Conservation (phyloP, 35 echinoderm and acorn worm species). For the Apostichopus californicus region DNA sequence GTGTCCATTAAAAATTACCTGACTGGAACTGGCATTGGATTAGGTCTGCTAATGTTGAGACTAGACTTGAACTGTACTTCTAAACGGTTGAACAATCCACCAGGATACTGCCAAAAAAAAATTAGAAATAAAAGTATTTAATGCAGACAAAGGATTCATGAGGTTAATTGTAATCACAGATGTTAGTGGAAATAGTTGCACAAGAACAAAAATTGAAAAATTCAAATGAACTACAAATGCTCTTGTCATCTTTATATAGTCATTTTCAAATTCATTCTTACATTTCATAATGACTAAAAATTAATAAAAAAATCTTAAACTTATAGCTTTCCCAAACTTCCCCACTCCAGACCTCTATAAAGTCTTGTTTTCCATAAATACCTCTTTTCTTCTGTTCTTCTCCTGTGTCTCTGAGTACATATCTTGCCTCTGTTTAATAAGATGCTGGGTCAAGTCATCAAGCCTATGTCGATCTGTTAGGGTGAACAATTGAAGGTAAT, state of each 20-base stretch:
- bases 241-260: too few relatives aligned
- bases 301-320: too few relatives aligned
- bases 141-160: too few relatives aligned
- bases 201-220: too few relatives aligned
- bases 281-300: too few relatives aligned
- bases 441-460: slow-evolving; percentile 56
- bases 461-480: slow-evolving; percentile 66
- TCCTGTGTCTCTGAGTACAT: slow-evolving; percentile 47
- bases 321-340: too few relatives aligned
- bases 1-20: slow-evolving; percentile 4
- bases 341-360: background rate
- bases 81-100: slow-evolving; percentile 87
- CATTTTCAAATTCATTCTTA: too few relatives aligned
- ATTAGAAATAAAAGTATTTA: background rate
- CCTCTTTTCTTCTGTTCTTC: slow-evolving; percentile 72
- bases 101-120: slow-evolving; percentile 80
- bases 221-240: too few relatives aligned
- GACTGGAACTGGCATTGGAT: slow-evolving; percentile 23
- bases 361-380: background rate
- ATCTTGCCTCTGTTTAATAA: slow-evolving; percentile 64
- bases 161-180: too few relatives aligned
- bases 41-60: slow-evolving; percentile 69
- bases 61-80: slow-evolving; percentile 83
- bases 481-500: background rate
- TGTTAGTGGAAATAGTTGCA: too few relatives aligned